Evolutionary conservation across 2,113 vertebrate genomes (phyloP), one percentile per base, ranked within the genome.

Genomic region (Cololabis saira): DNA sequence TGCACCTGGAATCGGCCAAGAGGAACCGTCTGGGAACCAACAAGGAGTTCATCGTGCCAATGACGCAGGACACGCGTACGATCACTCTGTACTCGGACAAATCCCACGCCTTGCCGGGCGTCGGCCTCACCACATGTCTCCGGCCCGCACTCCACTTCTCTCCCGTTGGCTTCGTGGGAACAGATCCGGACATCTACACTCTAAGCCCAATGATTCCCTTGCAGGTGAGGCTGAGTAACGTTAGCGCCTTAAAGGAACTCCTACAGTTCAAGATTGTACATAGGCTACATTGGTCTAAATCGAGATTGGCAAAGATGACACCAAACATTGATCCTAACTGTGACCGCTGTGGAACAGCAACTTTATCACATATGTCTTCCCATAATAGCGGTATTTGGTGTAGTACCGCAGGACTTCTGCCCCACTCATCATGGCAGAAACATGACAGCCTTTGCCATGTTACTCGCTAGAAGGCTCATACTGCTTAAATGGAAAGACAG

Each of bases 1-100:
- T 98, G 90, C 97, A 98, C 87, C 90, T 98, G 0, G 97, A 98
- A 44, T 95, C 96, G 0, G 96, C 96, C n/a, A 96, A 95, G 59
- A 95, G 97, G 51, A 94, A 94, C 61, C 94, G 96, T 0, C 86
- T 96, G 37, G 95, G 95, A 88, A 98, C 97, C 89, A 97, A 96
- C 79, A 94, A 93, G 1, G 97, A 98, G 67, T 98, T 97, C 77
- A 96, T 98, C 5, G 90, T 98, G 47, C 97, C 97, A 5, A 98
- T 97, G 93, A 96, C 95, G 0, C 85, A 94, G 0, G 90, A 95
- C 60, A 97, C 96, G 0, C 93, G 95, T 9, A 76, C 66, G 41
- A 96, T 98, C 87, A 93, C 84, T 0, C 92, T 98, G 7, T 97
- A 95, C 82, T 92, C 94, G 0, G 60, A 69, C 0, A 91, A 88